Evolutionary conservation across 2,113 vertebrate genomes (phyloP).

Genomic region (Tympanuchus pallidicinctus): DNA sequence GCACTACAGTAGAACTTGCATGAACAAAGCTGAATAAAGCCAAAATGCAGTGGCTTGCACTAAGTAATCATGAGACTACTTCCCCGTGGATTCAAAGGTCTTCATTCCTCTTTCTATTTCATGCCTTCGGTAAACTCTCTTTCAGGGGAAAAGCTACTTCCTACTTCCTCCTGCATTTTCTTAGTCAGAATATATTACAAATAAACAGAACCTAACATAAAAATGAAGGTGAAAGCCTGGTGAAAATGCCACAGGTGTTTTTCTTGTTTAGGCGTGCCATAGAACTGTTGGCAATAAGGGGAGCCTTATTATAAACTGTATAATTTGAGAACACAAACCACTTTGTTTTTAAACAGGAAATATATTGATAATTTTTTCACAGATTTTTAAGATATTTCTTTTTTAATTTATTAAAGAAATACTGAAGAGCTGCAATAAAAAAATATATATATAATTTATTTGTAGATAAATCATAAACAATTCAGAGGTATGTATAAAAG

Average conservation of each 20-base stretch:
- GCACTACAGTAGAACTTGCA: not conserved
- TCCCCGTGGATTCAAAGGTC: not conserved
- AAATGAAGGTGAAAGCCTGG: not conserved
- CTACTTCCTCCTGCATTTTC: not conserved
- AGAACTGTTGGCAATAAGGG: not conserved
- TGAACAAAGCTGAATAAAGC: not conserved
- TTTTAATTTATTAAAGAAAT: not conserved
- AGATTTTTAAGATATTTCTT: not conserved
- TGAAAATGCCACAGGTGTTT: not conserved
- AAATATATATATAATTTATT: not conserved
- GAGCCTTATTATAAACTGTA: accelerated
- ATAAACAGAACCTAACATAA: not conserved
- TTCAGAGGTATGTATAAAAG: not conserved
- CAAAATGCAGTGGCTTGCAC: not conserved
- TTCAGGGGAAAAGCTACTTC: accelerated
- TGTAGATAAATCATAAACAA: not conserved
- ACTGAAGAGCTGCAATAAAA: not conserved
- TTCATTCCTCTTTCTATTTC: not conserved
- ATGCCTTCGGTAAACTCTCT: not conserved
- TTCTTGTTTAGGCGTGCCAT: not conserved
- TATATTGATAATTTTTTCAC: not conserved
- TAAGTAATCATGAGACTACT: not conserved
- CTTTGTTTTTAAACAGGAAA: not conserved
- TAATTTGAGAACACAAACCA: not conserved
- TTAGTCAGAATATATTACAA: not conserved